A percentile compares a stretch with the other conserved stretches of the same genome.
These are phyloP conservation scores for Hepsetus odoe DNA, from an alignment of 2,113 vertebrate genomes.

Conservation along the genomic window DNA sequence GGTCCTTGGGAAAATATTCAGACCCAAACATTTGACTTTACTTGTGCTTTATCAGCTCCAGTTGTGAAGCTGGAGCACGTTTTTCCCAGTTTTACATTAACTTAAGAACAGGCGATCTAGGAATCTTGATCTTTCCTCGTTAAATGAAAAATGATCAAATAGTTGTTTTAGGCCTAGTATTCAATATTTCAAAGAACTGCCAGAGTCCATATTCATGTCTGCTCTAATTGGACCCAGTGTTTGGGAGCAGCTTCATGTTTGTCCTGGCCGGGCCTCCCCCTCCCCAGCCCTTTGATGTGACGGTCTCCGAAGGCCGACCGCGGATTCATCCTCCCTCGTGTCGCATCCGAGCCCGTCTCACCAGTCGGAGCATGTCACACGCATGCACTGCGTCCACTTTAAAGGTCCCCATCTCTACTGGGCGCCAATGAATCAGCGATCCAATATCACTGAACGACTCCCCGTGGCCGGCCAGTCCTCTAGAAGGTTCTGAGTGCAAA, in stretches of 20 bases:
- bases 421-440: background rate
- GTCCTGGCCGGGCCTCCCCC: background rate
- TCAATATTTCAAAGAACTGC: too few relatives aligned
- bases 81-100: too few relatives aligned
- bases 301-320: slow-evolving; percentile 9
- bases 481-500: slow-evolving; percentile 14
- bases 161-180: too few relatives aligned
- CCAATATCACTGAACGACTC: background rate
- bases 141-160: too few relatives aligned
- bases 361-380: background rate
- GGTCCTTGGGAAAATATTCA: too few relatives aligned
- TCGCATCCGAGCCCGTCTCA: slow-evolving; percentile 37
- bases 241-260: slow-evolving; percentile 28
- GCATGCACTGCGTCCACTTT: background rate
- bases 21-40: too few relatives aligned
- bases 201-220: background rate
- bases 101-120: too few relatives aligned
- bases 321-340: slow-evolving; percentile 9
- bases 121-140: too few relatives aligned
- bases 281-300: slow-evolving; percentile 40
- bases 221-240: slow-evolving; percentile 27
- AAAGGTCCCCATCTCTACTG: background rate
- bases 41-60: too few relatives aligned
- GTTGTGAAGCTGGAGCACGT: too few relatives aligned
- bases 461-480: background rate